Base-by-base conservation (phyloP, 2,113 vertebrate genomes). In the Catagonus wagneri region DNA sequence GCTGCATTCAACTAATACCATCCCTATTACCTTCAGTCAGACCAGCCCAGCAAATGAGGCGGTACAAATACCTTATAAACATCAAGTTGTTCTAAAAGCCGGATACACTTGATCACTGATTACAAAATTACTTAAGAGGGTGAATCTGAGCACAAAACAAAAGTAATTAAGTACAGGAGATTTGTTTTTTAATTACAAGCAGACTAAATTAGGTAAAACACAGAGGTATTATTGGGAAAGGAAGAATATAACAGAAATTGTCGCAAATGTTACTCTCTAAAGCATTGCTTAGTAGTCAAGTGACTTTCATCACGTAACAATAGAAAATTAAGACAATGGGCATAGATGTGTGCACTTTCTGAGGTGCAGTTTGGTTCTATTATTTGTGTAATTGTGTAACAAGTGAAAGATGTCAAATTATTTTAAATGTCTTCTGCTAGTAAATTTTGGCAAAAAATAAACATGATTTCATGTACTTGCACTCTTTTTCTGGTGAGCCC, bases 201-300 rank as follows among this genome's bases (percentile, higher is more conserved):
- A 95, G 95, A 84, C 65, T 93, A 92, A 97, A 94, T 97, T 97
- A 97, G 96, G 72, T 84, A 94, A 97, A 96, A 94, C 89, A 75
- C 52, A 81, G 29, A 81, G 14, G 95, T 89, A 93, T 87, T 92
- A 84, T 83, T 75, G 58, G 95, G 94, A 93, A 89, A 58, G 23
- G 74, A 95, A 83, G 52, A 97, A 71, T 58, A 72, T 71, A 97
- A 83, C 8, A 91, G 72, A 96, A 96, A 96, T 79, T 56, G 74
- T 84, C 95, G 94, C 87, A 89, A 84, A 87, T 95, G 94, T 91
- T 74, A 84, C 32, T 94, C 39, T 56, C 39, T 25, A 95, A 95
- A 97, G 50, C 90, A 78, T 96, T 97, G 90, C 65, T 96, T 95
- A 96, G 83, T 66, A 93, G 78, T 95, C 89, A 93, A 75, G 54